These are phyloP conservation scores for Benitochromis conjunctus DNA, from an alignment of 2,113 vertebrate genomes.

Conservation along the genomic window DNA sequence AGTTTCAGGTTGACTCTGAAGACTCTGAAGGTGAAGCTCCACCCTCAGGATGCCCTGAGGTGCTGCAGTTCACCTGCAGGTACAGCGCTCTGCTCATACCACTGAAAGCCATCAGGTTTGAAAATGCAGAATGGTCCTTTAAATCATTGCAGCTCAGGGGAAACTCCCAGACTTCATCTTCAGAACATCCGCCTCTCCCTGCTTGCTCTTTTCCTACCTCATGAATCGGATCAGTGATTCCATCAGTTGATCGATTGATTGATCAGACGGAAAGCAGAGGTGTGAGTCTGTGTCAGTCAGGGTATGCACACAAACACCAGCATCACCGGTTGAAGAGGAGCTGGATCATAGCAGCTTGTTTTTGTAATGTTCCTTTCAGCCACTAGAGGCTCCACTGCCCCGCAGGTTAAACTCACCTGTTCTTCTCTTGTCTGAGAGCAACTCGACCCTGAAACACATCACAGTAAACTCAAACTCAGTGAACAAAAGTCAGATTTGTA, in stretches of 20 bases:
- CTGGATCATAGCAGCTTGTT: background rate
- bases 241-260: background rate
- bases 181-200: background rate
- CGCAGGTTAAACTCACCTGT: background rate
- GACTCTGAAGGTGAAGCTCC: background rate
- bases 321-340: background rate
- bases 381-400: background rate
- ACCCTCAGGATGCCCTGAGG: background rate
- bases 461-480: fast-evolving
- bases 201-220: background rate
- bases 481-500: background rate
- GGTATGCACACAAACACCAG: background rate
- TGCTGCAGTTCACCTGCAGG: background rate
- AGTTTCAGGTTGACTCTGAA: background rate
- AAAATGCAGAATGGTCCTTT: background rate
- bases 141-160: background rate
- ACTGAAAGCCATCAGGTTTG: background rate
- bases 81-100: background rate
- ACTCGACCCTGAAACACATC: too few relatives aligned
- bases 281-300: background rate
- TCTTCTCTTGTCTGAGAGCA: background rate
- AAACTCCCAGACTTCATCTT: background rate
- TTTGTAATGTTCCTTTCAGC: background rate
- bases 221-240: background rate
- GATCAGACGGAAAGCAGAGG: background rate